Percentiles rank a stretch among this genome's conserved stretches.
These are phyloP conservation scores for Carcharodon carcharias DNA, from an alignment of 2,797 vertebrate species.

Conservation along the genomic window DNA sequence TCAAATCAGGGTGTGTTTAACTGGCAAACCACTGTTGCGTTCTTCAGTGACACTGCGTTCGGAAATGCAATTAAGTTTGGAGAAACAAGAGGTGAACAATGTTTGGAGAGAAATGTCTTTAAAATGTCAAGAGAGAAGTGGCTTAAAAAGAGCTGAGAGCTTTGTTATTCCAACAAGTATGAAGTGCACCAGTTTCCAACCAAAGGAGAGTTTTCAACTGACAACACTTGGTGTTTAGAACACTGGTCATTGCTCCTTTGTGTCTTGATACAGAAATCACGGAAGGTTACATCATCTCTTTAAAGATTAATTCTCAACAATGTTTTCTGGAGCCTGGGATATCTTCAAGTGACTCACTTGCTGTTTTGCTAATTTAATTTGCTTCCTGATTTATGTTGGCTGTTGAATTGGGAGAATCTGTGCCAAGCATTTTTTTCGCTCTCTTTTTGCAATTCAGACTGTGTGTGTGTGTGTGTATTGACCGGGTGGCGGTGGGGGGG, in stretches of 20 bases:
- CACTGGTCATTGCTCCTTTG: background rate
- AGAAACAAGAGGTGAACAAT: background rate
- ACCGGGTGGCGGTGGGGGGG: background rate
- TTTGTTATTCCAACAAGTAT: background rate
- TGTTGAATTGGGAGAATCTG: background rate
- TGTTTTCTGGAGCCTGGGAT: background rate
- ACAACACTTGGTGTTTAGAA: background rate
- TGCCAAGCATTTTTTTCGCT: background rate
- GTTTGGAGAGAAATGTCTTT: background rate
- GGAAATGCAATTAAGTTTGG: background rate
- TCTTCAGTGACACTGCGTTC: background rate
- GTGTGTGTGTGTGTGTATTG: background rate
- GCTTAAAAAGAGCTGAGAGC: background rate
- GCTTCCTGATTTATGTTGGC: conserved; percentile 2
- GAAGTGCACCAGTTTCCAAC: background rate
- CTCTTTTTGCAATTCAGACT: background rate
- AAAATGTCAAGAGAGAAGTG: background rate
- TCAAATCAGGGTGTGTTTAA: background rate
- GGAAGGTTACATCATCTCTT: background rate
- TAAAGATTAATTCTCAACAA: background rate
- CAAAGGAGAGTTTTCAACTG: background rate
- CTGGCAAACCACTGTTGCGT: background rate
- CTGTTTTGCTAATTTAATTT: background rate
- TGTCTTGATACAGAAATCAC: background rate
- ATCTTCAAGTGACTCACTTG: background rate